phyloP scores from a whole-genome alignment of 1,140 invertebrate genomes.

The Bombus waltoni region DNA sequence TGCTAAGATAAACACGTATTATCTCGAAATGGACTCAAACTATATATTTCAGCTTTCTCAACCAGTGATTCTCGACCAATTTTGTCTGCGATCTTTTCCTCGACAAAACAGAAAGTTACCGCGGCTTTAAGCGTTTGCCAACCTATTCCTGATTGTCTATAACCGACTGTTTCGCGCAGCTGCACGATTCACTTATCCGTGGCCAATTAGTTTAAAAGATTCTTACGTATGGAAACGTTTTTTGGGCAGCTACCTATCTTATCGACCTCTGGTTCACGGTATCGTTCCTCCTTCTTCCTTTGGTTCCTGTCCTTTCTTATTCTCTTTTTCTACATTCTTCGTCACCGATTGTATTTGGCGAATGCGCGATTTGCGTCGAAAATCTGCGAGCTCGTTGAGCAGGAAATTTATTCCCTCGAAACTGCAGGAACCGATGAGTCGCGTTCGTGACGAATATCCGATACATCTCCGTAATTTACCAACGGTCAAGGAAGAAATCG shows the following conservation, averaged over 20 bases:
- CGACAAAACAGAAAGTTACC: neutral
- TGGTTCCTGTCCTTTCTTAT: neutral
- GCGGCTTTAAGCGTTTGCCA: neutral
- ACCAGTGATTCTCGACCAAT: too few species aligned
- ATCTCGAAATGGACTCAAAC: neutral
- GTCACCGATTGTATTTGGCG: neutral
- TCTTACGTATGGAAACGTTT: constrained; percentile 6
- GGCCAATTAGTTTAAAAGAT: constrained; percentile 44
- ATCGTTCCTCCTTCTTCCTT: constrained; percentile 1
- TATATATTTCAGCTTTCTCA: neutral
- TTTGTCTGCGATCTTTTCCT: neutral
- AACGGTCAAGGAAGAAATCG: too few species aligned
- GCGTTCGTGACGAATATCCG: constrained; percentile 11
- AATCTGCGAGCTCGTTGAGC: constrained; percentile 16
- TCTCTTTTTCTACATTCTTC: too few species aligned
- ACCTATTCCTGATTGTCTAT: neutral
- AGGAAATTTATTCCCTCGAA: constrained; percentile 34
- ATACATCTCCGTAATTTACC: constrained; percentile 1
- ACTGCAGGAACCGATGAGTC: constrained; percentile 24
- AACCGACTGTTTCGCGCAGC: neutral
- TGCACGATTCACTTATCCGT: constrained; percentile 22
- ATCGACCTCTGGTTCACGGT: neutral
- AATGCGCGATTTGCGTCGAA: constrained; percentile 30
- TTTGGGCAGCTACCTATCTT: neutral
- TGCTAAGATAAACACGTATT: neutral